Base-by-base conservation (phyloP, 2,797 vertebrate genomes). In the Neomorphus geoffroyi region DNA sequence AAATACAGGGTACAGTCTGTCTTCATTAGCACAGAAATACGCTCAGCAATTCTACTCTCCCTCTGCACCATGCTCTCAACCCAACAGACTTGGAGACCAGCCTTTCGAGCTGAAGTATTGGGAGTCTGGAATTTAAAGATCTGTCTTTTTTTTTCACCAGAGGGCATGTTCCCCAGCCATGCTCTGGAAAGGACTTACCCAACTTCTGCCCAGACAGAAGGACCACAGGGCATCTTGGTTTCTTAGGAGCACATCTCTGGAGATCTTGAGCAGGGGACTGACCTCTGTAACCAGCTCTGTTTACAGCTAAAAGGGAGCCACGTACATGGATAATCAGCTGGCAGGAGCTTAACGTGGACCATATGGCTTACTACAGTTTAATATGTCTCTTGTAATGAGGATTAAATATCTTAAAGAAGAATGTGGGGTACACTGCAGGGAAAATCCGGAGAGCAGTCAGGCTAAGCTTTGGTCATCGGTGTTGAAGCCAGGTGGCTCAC, bases 11-110 rank as follows among this genome's bases (percentile, higher is more conserved):
- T 93, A 95, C 96, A 97, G 81, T 88, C 86, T 69, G 72, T 92
- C 92, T 98, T 88, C 77, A 64, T 94, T 95, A 90, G 73, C 79
- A 93, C 90, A 94, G 88, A 88, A 97, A 94, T 32, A 91, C 27
- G 62, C 48, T 54, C 21, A 35, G 70, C 48, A 79, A 48, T 77
- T 97, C 85, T 91, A 80, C 23, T 78, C 45, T 65, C 89, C 64
- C 60, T 94, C 69, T 67, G 45, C 32, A 88, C 27, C 2, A 1
- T 24, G 19, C 37, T 77, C 54, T 30, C 69, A 83, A 75, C 30
- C 21, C 53, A 71, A 24, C 7, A 66, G 60, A 46, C 2, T 0
- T 30, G 3, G 2, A 28, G 22, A 86, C 26, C 37, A 74, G 41
- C 50, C 19, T 61, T 58, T 69, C 5, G 3, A 17, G 9, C 41